A percentile compares a stretch with the other conserved stretches of the same genome.
These are phyloP conservation scores for Clepsis dumicolana DNA, from an alignment of 2,888 invertebrate genomes.

Conservation along the genomic window DNA sequence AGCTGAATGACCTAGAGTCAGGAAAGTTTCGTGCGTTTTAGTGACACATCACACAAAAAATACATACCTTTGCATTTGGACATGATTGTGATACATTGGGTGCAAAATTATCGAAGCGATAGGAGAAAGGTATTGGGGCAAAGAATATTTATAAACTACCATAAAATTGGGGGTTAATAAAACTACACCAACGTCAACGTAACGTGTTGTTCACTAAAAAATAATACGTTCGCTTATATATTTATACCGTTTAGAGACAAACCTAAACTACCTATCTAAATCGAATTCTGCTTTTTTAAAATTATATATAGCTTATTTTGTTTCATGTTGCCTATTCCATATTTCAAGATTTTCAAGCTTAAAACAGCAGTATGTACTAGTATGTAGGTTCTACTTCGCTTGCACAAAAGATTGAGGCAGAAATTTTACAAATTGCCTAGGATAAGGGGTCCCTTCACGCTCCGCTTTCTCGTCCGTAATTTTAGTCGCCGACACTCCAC, in stretches of 20 bases:
- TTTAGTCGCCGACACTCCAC: conserved; percentile 47
- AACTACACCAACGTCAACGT: no score
- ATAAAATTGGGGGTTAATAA: no score
- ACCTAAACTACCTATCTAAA: neutral
- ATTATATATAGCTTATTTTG: neutral
- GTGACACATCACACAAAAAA: no score
- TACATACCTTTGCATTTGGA: no score
- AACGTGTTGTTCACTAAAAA: no score
- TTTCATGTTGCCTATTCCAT: neutral
- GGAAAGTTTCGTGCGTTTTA: neutral
- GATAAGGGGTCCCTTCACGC: conserved; percentile 26
- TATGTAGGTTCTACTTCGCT: neutral
- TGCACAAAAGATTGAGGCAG: neutral
- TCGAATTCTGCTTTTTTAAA: neutral
- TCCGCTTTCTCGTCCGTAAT: conserved; percentile 43
- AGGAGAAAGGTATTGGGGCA: neutral
- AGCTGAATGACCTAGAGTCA: neutral
- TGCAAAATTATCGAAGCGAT: neutral
- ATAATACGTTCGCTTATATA: no score
- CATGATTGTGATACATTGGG: neutral
- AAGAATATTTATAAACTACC: no score
- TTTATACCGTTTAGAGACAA: neutral
- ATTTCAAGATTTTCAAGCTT: no score
- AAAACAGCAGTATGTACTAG: neutral
- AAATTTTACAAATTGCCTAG: conserved; percentile 18